Evolutionary conservation across 2,888 invertebrate genomes (phyloP), one percentile per base, ranked within the genome.

Genomic region (Tetropium fuscum): DNA sequence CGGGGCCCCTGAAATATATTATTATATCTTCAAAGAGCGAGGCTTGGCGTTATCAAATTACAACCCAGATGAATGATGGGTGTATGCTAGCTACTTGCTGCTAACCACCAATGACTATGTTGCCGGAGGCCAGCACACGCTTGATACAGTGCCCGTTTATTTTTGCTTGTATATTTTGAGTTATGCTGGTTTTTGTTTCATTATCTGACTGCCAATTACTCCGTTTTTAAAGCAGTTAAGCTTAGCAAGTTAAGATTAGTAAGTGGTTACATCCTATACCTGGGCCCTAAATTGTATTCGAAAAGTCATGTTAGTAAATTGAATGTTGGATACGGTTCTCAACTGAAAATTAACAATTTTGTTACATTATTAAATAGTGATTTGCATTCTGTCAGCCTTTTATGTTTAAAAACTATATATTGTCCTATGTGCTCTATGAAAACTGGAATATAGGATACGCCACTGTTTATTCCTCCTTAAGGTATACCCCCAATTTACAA

Each of bases 11-110:
- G 51, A 64, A 60, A 69, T 69, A 63, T 65, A 64, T 69, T 69
- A 66, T 69, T 69, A 69, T 67, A 68, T 68, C 64, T 66, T 70
- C 60, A 64, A 63, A 64, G 63, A 68, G 63, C 64, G 57, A 55
- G 56, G 58, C 59, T 43, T 64, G 63, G 62, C 63, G 63, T 70
- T 70, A 68, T 68, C 66, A 67, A 66, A 68, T 70, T 70, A 70
- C 63, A n/a, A 48, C 38, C 30, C 53, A 57, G 59, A 63, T 64
- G 64, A 64, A 58, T 64, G 64, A 64, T 64, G 61, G 49, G 51
- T 61, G 20, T 36, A 22, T 8, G 38, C 36, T 15, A 48, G 48
- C 34, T 36, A 48, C 48, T 48, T 48, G 48, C 48, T 22, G 48
- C 30, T 16, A n/a, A 36, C 13, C 34, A 34, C 11, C 48, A 15